Conservation (phyloP, 2,888 invertebrate genomes). For the Dicyrtomina minuta region DNA sequence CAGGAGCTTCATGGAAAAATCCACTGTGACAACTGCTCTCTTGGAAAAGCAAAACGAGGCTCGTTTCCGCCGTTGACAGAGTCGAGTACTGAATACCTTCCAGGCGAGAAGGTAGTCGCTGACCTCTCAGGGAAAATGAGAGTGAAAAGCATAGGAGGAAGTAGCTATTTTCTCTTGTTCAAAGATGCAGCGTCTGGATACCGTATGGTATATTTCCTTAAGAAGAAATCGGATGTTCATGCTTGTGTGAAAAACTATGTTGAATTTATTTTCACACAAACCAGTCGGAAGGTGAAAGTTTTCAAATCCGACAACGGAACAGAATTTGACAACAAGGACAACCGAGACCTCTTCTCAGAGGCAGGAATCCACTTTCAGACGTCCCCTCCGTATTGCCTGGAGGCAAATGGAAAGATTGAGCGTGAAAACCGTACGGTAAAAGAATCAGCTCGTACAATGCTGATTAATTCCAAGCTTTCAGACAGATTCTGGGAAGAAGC, state of each 20-base stretch:
- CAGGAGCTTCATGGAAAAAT: too few relatives aligned
- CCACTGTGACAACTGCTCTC: too few relatives aligned
- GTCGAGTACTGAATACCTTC: neutral
- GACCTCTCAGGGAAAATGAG: slow-evolving; percentile 14
- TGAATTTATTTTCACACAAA: slow-evolving; percentile 27
- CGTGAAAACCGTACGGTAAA: too few relatives aligned
- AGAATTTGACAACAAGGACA: slow-evolving; percentile 37
- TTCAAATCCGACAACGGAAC: slow-evolving; percentile 33
- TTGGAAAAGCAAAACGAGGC: slow-evolving; percentile 9
- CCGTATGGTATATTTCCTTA: too few relatives aligned
- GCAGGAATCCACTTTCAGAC: slow-evolving; percentile 54
- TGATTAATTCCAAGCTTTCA: slow-evolving; percentile 51
- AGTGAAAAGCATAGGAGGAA: too few relatives aligned
- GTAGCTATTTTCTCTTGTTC: too few relatives aligned
- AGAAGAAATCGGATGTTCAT: neutral
- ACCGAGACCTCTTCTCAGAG: slow-evolving; percentile 48
- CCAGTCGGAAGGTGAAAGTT: slow-evolving; percentile 25
- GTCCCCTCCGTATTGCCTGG: slow-evolving; percentile 54
- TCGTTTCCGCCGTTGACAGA: neutral
- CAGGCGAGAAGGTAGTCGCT: slow-evolving; percentile 8
- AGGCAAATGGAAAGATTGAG: slow-evolving; percentile 55
- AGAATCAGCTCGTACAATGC: too few relatives aligned
- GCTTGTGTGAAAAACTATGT: slow-evolving; percentile 16
- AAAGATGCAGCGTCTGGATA: too few relatives aligned
- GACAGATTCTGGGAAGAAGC: slow-evolving; percentile 56